Base-by-base conservation (phyloP, 2,888 invertebrate genomes). In the Noctua janthe region DNA sequence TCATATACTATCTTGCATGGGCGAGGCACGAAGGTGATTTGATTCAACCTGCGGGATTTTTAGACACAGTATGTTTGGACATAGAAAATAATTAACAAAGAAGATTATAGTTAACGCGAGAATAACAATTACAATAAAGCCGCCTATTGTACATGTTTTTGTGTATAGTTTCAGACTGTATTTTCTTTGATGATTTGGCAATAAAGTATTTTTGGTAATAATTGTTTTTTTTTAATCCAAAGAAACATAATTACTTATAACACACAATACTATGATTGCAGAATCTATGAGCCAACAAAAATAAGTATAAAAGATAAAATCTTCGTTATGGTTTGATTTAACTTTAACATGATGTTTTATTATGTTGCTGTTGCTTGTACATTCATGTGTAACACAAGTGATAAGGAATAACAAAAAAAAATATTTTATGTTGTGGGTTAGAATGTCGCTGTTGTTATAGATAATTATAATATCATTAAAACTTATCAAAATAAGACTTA, bases 1-100 rank as follows among this genome's bases (percentile, higher is more conserved):
- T 81, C 54, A 29, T 81, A 54, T 81, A 81, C 43, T 73, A 67
- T 67, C 71, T 80, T 71, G 71, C 71, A 69, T 76, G 71, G 66
- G 80, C 80, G 47, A 80, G 77, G 35, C 35, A 71, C 71, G 54
- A 71, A 71, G 71, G 71, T 59, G 59, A 59, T 59, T 59, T 59
- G 49, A 73, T 76, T 69, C 72, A 80, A 75, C 54, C 71, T 54
- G 71, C 71, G 54, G 54, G 23, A 23, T 54, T 71, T 71, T 71
- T 71, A 54, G 51, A 71, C 56, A 23, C 54, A 71, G 51, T 29
- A 51, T 71, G 35, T 29, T 71, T 71, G 51, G 51, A 64, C 51
- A 20, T 54, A 54, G 71, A 71, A 54, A 71, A 71, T 71, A 71
- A 56, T 56, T 3, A 56, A 56, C 23, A 56, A 56, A 56, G 23